A percentile compares a stretch with the other conserved stretches of the same genome.
phyloP scores from a whole-genome alignment of 2,113 vertebrate species.

The Pollimyrus isidori region DNA sequence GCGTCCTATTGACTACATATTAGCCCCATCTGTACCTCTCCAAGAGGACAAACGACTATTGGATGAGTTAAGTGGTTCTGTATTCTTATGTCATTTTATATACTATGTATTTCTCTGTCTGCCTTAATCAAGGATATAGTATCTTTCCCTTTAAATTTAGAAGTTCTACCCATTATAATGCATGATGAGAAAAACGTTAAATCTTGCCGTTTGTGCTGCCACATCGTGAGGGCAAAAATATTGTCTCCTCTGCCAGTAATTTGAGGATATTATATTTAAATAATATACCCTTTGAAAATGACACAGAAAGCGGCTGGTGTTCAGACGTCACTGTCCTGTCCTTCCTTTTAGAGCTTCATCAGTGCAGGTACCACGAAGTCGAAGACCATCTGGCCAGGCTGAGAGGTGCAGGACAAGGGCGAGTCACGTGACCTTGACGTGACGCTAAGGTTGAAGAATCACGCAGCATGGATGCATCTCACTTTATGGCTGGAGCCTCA shows the following conservation, averaged over 20 bases:
- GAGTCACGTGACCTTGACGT: not conserved
- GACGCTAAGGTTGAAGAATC: not conserved
- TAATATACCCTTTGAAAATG: not conserved
- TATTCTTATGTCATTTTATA: not conserved
- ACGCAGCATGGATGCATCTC: slow-evolving; percentile 37
- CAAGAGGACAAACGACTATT: not conserved
- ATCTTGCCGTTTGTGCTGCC: not conserved
- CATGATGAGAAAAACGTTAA: not conserved
- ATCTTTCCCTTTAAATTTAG: not conserved
- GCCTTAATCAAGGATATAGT: no score
- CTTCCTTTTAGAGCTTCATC: not conserved
- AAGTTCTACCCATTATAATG: not conserved
- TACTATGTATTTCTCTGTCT: not conserved
- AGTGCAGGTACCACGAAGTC: not conserved
- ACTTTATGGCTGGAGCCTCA: slow-evolving; percentile 33
- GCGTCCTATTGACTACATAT: not conserved
- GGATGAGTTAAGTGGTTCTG: not conserved
- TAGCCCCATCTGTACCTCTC: not conserved
- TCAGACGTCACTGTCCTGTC: not conserved
- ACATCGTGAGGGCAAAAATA: not conserved
- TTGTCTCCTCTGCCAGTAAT: not conserved
- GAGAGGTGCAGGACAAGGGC: not conserved
- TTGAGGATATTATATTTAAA: not conserved
- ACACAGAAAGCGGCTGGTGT: not conserved
- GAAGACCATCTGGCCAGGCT: not conserved